Percentiles rank a stretch among this genome's conserved stretches.
These are phyloP conservation scores for Irena cyanogastra DNA, from an alignment of 2,113 vertebrate genomes.

Conservation along the genomic window DNA sequence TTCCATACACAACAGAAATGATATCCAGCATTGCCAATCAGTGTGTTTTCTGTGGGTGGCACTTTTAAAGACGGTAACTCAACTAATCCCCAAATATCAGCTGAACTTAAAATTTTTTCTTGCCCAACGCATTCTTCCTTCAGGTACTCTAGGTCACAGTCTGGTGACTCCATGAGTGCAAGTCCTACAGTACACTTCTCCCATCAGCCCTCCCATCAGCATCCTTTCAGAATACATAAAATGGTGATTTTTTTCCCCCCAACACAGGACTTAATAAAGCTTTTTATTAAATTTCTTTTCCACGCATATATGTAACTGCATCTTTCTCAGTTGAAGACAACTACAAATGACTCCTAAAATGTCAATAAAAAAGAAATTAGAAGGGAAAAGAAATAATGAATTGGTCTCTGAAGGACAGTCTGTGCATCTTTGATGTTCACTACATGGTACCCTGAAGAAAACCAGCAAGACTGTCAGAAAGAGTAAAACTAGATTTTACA, in stretches of 20 bases:
- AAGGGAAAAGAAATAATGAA: background rate
- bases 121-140: background rate
- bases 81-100: background rate
- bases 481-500: background rate
- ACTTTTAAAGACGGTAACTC: background rate
- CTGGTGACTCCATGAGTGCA: background rate
- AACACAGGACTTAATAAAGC: background rate
- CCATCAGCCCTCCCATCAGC: background rate
- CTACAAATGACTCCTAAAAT: background rate
- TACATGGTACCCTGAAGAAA: background rate
- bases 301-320: background rate
- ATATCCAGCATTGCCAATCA: background rate
- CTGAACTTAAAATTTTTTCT: background rate
- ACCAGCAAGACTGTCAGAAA: background rate
- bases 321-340: background rate
- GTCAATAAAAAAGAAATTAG: slow-evolving; percentile 13
- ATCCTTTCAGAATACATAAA: slow-evolving; percentile 3
- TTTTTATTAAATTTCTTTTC: slow-evolving; percentile 9
- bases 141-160: background rate
- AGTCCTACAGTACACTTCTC: background rate
- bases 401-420: background rate
- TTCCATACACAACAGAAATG: background rate
- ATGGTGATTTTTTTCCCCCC: background rate
- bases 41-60: background rate
- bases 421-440: background rate